phyloP scores from a whole-genome alignment of 1,140 invertebrate species.

The Papilio xuthus region DNA sequence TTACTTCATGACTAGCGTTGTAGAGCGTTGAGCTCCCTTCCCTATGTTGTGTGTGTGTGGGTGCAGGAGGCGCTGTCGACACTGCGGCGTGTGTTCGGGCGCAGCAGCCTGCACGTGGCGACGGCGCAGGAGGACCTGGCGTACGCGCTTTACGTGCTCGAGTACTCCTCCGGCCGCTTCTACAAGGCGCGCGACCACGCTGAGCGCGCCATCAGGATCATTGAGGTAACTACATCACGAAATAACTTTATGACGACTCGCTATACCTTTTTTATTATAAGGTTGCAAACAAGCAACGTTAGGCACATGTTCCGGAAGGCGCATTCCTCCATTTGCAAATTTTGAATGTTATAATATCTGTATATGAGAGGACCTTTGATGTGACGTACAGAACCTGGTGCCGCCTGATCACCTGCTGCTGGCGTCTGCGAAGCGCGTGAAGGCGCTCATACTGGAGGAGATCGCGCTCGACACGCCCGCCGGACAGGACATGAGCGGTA shows the following conservation, averaged over 20 bases:
- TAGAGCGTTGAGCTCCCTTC: too few relatives aligned
- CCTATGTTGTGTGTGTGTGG: not conserved
- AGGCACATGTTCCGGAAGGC: too few relatives aligned
- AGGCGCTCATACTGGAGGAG: slow-evolving; percentile 96
- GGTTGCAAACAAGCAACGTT: too few relatives aligned
- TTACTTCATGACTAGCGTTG: too few relatives aligned
- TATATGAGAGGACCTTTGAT: too few relatives aligned
- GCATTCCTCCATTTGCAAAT: too few relatives aligned
- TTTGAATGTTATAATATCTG: too few relatives aligned
- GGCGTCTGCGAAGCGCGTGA: slow-evolving; percentile 93
- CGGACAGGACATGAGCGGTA: slow-evolving; percentile 71
- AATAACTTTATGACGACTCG: not conserved
- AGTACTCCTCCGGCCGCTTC: slow-evolving; percentile 95
- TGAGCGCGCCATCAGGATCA: slow-evolving; percentile 90
- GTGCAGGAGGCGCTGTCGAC: slow-evolving; percentile 88
- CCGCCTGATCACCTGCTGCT: slow-evolving; percentile 91
- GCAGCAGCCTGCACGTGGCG: slow-evolving; percentile 92
- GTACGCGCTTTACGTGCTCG: slow-evolving; percentile 94
- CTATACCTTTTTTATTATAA: too few relatives aligned
- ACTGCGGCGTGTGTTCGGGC: slow-evolving; percentile 89
- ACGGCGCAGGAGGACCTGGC: slow-evolving; percentile 94
- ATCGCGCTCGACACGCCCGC: slow-evolving; percentile 91
- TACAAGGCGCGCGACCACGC: slow-evolving; percentile 90
- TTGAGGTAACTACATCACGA: slow-evolving; percentile 79
- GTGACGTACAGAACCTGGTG: slow-evolving; percentile 83